These are phyloP conservation scores for Strix aluco DNA, from an alignment of 2,113 vertebrate genomes.

Conservation along the genomic window DNA sequence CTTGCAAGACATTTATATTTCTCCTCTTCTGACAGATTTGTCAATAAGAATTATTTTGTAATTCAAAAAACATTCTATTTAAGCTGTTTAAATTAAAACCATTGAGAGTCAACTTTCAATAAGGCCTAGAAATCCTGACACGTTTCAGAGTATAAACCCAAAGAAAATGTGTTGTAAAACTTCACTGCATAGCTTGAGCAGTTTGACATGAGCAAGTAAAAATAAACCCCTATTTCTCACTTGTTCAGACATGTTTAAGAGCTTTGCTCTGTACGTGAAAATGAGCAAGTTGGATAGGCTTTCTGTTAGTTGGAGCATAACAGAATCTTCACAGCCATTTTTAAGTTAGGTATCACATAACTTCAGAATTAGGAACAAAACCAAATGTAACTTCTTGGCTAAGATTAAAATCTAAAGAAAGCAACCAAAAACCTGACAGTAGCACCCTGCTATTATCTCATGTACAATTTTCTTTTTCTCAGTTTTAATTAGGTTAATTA, in stretches of 20 bases:
- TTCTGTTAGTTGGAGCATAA: background rate
- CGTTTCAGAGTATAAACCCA: background rate
- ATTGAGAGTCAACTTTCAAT: background rate
- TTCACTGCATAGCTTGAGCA: background rate
- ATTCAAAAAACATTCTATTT: background rate
- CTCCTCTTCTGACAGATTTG: background rate
- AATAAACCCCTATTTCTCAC: background rate
- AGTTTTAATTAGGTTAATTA: background rate
- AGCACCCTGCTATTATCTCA: background rate
- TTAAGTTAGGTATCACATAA: accelerated
- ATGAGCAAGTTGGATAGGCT: background rate
- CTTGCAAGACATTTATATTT: background rate
- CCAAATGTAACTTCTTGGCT: background rate
- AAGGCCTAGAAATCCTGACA: background rate
- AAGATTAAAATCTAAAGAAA: background rate
- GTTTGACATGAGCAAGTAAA: background rate
- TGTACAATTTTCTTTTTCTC: background rate
- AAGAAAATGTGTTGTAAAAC: background rate
- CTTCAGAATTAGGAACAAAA: background rate
- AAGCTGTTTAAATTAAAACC: background rate
- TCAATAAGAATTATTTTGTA: background rate
- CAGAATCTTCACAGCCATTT: background rate
- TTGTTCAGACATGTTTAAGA: background rate
- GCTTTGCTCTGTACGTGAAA: background rate
- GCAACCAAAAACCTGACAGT: background rate